Conservation (phyloP, 2,113 vertebrate genomes). For the Ia io region DNA sequence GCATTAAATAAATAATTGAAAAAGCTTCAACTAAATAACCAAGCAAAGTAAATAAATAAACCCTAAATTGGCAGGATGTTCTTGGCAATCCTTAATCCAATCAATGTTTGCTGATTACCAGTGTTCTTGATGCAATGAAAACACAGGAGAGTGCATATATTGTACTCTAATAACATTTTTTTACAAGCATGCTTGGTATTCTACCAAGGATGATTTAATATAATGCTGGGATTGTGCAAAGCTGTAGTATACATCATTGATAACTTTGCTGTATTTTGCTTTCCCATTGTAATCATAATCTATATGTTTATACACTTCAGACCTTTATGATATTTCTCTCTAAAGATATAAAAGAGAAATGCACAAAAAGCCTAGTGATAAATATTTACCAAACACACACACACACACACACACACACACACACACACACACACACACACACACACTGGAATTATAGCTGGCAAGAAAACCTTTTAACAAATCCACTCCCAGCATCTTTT, state of each 20-base stretch:
- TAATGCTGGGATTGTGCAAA: background rate
- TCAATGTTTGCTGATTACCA: background rate
- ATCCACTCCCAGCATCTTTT: background rate
- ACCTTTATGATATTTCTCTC: background rate
- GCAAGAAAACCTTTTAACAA: background rate
- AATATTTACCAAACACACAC: background rate
- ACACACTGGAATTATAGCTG: background rate
- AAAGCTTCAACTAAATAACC: background rate
- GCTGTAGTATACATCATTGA: background rate
- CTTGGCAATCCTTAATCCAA: background rate
- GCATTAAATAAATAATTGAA: slow-evolving; percentile 37
- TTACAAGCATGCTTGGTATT: background rate
- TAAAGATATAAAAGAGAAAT: background rate
- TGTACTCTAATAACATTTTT: background rate
- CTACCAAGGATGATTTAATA: background rate
- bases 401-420: background rate
- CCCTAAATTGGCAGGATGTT: background rate
- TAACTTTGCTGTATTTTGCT: background rate
- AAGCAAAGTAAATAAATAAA: slow-evolving; percentile 40
- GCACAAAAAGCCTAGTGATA: background rate
- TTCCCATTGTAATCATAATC: background rate
- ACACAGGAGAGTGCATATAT: background rate
- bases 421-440: background rate
- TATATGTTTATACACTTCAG: background rate
- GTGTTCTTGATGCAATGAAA: background rate